Evolutionary conservation across 2,888 invertebrate species (phyloP), one percentile per base, ranked within the genome.

Genomic region (Pyrrhia umbra): DNA sequence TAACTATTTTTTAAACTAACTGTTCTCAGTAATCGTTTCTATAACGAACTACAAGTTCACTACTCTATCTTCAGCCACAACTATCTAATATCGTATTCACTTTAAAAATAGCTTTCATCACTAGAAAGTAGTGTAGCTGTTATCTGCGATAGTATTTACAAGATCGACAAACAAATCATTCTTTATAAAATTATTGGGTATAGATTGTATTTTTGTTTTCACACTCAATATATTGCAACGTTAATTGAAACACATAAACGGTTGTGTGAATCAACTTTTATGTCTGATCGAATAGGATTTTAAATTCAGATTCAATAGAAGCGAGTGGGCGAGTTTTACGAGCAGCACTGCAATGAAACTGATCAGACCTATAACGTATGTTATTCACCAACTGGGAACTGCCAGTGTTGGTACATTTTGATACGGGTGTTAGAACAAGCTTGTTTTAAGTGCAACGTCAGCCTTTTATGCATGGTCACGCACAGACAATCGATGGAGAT

Each of bases 301-400:
- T 68, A 83, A 81, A 70, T 65, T 59, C 58, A 43, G 64, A 68
- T 60, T 79, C 60, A 81, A 75, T 77, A 59, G 59, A 47, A 57
- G 43, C 49, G 54, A 73, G 67, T 72, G n/a, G n/a, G 75, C 64
- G 25, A 43, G 20, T 40, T 79, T 81, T 71, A 81, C 64, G 70
- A 76, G 45, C 6, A 21, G n/a, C 18, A 50, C 51, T 18, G 34
- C 67, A 51, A 70, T 70, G 45, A 68, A 67, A 57, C 37, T 27
- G 55, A 60, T 23, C 21, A 18, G 15, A 27, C 5, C 27, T 27
- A 16, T 56, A 51, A 46, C 25, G 27, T 59, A 21, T 56, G 30
- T 25, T 62, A 57, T 58, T n/a, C 18, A 34, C 21, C 34, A 25
- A 43, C 9, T 13, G 58, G 65, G 43, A 69, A 34, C n/a, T 52